Evolutionary conservation across 2,888 invertebrate genomes (phyloP), one percentile per base, ranked within the genome.

Genomic region (Heliothis peltigera): DNA sequence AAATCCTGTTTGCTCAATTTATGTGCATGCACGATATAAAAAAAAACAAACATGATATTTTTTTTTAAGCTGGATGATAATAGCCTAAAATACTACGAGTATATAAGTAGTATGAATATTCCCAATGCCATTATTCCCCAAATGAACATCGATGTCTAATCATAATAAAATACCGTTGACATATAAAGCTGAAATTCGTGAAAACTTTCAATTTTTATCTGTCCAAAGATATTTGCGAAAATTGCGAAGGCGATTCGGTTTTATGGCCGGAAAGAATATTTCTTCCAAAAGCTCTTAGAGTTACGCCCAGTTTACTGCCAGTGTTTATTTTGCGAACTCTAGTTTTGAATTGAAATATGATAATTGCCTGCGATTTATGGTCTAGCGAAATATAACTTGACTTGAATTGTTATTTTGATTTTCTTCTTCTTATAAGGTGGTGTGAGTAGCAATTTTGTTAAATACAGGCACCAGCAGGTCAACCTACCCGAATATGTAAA

Each of bases 231-330:
- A 69, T 69, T 81, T 67, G 68, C 53, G 70, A 65, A 68, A 76
- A 81, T 74, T 74, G 73, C 69, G 51, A 64, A 65, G 76, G 64
- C 64, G 64, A 71, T 79, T 66, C 57, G 47, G 52, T 76, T 79
- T 80, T 81, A 78, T 55, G 64, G 53, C 64, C 68, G 80, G 81
- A 79, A 79, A 67, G 66, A 64, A 74, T 73, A 73, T 76, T 76
- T 81, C 79, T 79, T 71, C 53, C 54, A 53, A 55, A 74, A 66
- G 80, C 79, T 80, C 76, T 79, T 76, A 80, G 70, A 71, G 59
- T 69, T 63, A 74, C 48, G 70, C 22, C n/a, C 42, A 32, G 43
- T 59, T 63, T 63, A 59, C 59, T 68, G 70, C 58, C 57, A 54
- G 62, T 66, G 49, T 79, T 75, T 79, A 73, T 72, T 79, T 75